Evolutionary conservation across 2,888 invertebrate genomes (phyloP), one percentile per base, ranked within the genome.

Genomic region (Mimachlamys varia): DNA sequence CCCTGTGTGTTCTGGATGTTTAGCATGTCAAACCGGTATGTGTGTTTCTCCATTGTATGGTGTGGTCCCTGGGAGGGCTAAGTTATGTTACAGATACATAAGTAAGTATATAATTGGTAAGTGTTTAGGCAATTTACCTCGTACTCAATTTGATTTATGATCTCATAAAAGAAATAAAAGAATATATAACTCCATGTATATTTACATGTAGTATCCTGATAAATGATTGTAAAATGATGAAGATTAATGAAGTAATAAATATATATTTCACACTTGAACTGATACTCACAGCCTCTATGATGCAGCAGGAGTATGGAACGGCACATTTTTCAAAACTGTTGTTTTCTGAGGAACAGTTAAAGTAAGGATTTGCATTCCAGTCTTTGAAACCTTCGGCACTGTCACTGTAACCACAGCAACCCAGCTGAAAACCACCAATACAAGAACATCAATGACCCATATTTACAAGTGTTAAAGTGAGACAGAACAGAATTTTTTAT

Each of bases 361-460:
- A 90, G 33, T 90, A 90, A 33, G 88, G 76, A 88, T 90, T 90
- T 22, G 58, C 13, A 27, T 88, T 88, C 90, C 90, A 90, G 33
- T 88, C 88, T 88, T 90, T 90, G 50, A 88, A 90, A 12, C 90
- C 90, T 17, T 88, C 90, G 17, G 88, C 90, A 76, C 88, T 88
- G 88, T 90, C 88, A 33, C 88, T 90, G 22, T 88, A 88, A 17
- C 90, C 90, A 88, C 90, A 90, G 62, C 90, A 90, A n/a, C 88
- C 90, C 50, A 90, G 5, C 90, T 90, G 33, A 33, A 88, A 90
- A 53, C n/a, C 19, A 22, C 4, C 7, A 22, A 58, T 22, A 58
- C n/a, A 58, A 58, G 22, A 7, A 19, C 19, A 7, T 22, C 13
- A 22, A 7, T 19, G 58, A 58, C n/a, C 15, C 58, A 4, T 22